Evolutionary conservation across 2,888 invertebrate genomes (phyloP).

Genomic region (Nemotelus nigrinus): DNA sequence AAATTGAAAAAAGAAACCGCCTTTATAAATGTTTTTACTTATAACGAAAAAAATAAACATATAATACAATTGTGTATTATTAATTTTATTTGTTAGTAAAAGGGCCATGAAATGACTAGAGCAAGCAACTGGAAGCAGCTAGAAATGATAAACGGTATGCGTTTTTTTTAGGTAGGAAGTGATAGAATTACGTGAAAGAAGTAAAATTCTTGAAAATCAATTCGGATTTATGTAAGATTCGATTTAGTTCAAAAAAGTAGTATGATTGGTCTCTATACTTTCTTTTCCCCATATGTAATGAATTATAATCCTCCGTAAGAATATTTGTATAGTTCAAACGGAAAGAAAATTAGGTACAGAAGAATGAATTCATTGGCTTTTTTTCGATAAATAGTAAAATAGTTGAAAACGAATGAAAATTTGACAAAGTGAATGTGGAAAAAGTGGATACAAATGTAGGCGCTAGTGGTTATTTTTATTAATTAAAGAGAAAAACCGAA

Average conservation of each 20-base stretch:
- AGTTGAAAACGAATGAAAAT: neutral
- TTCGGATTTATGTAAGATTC: slow-evolving; percentile 2
- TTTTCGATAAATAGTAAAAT: too few species aligned
- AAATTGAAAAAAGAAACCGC: neutral
- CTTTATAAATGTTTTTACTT: slow-evolving; percentile 39
- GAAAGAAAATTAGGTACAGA: neutral
- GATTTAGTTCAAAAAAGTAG: neutral
- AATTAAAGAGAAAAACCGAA: slow-evolving; percentile 17
- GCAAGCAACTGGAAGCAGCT: neutral
- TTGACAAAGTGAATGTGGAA: neutral
- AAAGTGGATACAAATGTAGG: slow-evolving; percentile 1
- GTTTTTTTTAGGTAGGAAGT: too few species aligned
- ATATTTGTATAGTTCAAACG: slow-evolving; percentile 9
- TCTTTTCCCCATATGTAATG: neutral
- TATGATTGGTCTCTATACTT: neutral
- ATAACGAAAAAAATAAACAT: neutral
- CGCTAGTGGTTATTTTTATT: slow-evolving; percentile 34
- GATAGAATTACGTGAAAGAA: too few species aligned
- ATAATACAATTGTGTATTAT: slow-evolving; percentile 21
- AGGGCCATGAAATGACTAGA: slow-evolving; percentile 8
- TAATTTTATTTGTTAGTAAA: slow-evolving; percentile 10
- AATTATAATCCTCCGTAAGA: slow-evolving; percentile 8
- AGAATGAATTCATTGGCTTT: neutral
- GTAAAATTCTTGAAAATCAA: neutral
- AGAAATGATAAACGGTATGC: neutral